Evolutionary conservation across 1,140 invertebrate genomes (phyloP).

Genomic region (Triops cancriformis): DNA sequence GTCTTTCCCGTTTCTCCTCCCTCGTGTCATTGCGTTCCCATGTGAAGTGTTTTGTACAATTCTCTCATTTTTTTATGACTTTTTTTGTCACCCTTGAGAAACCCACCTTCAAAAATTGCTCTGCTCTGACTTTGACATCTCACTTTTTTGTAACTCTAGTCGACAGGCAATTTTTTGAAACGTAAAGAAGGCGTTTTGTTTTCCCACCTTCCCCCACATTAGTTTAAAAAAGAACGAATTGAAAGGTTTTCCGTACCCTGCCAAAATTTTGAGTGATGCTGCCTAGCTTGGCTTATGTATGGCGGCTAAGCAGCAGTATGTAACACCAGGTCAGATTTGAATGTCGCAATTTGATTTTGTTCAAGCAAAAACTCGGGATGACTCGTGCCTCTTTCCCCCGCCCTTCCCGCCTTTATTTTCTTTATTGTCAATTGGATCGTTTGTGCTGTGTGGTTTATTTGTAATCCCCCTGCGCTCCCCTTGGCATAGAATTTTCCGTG

Average conservation of each 20-base stretch:
- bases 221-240: background rate
- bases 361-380: background rate
- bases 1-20: background rate
- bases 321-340: background rate
- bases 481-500: background rate
- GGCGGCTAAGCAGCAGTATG: background rate
- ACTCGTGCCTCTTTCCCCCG: background rate
- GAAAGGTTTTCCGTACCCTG: background rate
- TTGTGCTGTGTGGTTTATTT: background rate
- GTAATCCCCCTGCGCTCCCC: background rate
- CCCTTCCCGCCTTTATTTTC: background rate
- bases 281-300: background rate
- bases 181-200: background rate
- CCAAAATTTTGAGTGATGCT: conserved; percentile 1
- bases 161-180: background rate
- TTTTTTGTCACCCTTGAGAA: background rate
- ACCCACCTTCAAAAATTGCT: conserved; percentile 18
- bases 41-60: conserved; percentile 1
- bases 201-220: background rate
- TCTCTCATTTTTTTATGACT: background rate
- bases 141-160: conserved; percentile 1
- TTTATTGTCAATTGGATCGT: background rate
- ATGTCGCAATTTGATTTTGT: background rate
- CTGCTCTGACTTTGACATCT: conserved; percentile 14
- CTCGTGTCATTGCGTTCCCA: background rate